Evolutionary conservation across 1,140 invertebrate genomes (phyloP), one percentile per base, ranked within the genome.

Genomic region (Trachymyrmex septentrionalis): DNA sequence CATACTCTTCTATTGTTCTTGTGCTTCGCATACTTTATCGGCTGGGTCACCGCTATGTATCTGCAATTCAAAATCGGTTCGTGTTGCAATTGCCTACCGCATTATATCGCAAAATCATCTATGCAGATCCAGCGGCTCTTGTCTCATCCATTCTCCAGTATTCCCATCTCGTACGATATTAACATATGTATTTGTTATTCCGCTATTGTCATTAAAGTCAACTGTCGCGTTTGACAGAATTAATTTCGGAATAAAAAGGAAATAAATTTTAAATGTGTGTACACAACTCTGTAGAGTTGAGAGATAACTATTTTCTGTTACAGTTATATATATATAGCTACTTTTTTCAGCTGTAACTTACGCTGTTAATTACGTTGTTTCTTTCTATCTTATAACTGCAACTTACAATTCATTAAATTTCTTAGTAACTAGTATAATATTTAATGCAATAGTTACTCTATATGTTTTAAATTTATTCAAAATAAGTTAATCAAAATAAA

Each of bases 21-120:
- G 96, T 99, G 99, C 93, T 99, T 99, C 67, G 99, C 98, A 96
- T 99, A 99, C 95, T 99, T 99, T 94, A 99, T 99, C 91, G 99
- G 99, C 95, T 99, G 98, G 34, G 99, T 99, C 76, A 99, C 99
- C 77, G 99, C 99, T 92, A 99, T 99, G 95, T 99, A 99, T 96
- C 99, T 95, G 94, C 84, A 95, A 95, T 94, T 92, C 80, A 90
- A 88, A 91, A 90, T 87, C 44, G 80, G 67, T 87, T 87, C 86
- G 44, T 34, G 69, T 77, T 87, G 57, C 86, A 73, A 53, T 77
- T 61, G 44, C 38, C 44, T 50, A 9, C 6, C 55, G 48, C n/a
- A 66, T 76, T 69, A 72, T 55, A 69, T 86, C 57, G 64, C 48
- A 38, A 88, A 88, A 78, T 21, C 21, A 19, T 59, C 10, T 2